phyloP scores from a whole-genome alignment of 2,113 vertebrate genomes.

The Alethe diademata region DNA sequence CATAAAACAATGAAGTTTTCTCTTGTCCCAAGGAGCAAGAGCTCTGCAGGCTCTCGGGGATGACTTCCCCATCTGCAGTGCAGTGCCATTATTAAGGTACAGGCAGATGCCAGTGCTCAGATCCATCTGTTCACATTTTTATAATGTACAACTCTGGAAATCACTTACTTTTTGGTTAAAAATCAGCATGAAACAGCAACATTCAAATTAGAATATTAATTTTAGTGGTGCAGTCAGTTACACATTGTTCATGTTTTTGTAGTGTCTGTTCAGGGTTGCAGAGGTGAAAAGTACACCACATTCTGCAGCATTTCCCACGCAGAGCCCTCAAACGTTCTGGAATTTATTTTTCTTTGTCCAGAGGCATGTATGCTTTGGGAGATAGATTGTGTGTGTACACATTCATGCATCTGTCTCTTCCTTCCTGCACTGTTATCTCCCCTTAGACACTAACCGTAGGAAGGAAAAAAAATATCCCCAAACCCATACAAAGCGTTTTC shows the following conservation, averaged over 20 bases:
- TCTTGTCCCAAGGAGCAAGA: neutral
- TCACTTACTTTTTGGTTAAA: neutral
- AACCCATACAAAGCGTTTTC: slow-evolving; percentile 45
- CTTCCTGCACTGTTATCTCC: slow-evolving; percentile 30
- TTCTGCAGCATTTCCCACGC: neutral
- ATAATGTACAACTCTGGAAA: neutral
- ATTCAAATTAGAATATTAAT: neutral
- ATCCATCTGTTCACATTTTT: neutral
- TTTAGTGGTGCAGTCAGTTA: neutral
- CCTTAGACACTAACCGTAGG: neutral
- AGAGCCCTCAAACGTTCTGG: neutral
- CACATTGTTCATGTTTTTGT: neutral
- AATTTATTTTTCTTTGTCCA: neutral
- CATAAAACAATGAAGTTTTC: neutral
- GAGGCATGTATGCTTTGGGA: neutral
- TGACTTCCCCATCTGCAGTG: neutral
- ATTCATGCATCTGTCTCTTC: slow-evolving; percentile 6
- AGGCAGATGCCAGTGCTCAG: neutral
- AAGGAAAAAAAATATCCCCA: neutral
- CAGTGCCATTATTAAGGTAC: neutral
- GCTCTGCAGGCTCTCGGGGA: neutral
- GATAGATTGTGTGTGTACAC: neutral
- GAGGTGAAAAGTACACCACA: neutral
- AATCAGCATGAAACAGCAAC: neutral
- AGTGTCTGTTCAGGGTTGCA: neutral